Percentiles rank a stretch among this genome's conserved stretches.
phyloP scores from a whole-genome alignment of 2,113 vertebrate species.

The Equus przewalskii region DNA sequence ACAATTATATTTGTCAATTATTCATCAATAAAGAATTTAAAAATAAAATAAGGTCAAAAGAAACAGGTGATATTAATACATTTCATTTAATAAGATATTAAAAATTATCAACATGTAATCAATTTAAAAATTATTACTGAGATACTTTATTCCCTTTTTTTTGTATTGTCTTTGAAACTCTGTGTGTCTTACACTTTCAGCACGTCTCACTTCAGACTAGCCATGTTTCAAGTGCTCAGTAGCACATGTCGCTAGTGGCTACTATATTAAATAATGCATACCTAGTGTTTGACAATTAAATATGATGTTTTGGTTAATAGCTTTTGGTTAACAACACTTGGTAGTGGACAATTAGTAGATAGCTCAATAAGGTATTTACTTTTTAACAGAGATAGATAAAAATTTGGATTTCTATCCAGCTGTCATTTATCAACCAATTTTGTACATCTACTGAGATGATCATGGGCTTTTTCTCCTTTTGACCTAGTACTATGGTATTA shows the following conservation, averaged over 20 bases:
- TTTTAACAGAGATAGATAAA: not conserved
- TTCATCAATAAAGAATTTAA: not conserved
- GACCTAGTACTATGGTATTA: not conserved
- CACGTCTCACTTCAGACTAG: conserved; percentile 5
- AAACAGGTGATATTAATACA: not conserved
- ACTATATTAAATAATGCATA: not conserved
- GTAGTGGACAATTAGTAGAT: not conserved
- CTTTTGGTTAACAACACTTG: not conserved
- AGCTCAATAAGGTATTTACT: not conserved
- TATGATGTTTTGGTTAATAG: not conserved
- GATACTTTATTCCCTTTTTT: not conserved
- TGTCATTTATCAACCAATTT: not conserved
- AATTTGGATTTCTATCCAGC: not conserved
- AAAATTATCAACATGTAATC: not conserved
- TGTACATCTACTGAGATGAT: not conserved
- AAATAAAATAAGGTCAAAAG: not conserved
- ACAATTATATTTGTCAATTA: not conserved
- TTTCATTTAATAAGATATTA: conserved; percentile 1
- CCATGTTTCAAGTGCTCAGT: not conserved
- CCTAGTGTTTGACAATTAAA: not conserved
- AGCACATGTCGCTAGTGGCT: not conserved
- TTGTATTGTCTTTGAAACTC: not conserved
- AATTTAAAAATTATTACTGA: conserved; percentile 10
- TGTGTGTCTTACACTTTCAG: not conserved
- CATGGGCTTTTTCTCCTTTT: not conserved